These are phyloP conservation scores for Elysia crispata DNA, from an alignment of 2,888 invertebrate genomes.

Conservation along the genomic window DNA sequence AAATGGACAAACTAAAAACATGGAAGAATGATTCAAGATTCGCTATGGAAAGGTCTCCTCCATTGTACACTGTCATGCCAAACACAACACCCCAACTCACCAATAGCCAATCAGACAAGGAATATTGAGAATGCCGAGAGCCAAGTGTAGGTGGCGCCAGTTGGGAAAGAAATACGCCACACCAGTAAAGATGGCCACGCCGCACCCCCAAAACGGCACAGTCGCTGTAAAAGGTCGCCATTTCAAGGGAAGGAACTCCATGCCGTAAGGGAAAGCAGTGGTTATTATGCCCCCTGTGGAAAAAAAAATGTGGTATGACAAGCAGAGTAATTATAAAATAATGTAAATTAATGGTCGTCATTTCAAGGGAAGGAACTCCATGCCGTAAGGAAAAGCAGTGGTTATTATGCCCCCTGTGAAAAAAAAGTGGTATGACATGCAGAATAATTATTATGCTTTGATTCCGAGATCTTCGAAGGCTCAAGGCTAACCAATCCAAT, in stretches of 20 bases:
- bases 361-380: conserved; percentile 57
- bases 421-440: too few relatives aligned
- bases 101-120: neutral
- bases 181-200: conserved; percentile 54
- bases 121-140: conserved; percentile 45
- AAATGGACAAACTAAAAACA: too few relatives aligned
- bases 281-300: conserved; percentile 34
- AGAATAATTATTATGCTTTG: too few relatives aligned
- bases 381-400: conserved; percentile 47
- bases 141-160: conserved; percentile 60
- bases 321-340: too few relatives aligned
- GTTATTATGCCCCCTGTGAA: conserved; percentile 25
- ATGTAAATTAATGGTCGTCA: conserved; percentile 44
- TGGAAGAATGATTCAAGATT: too few relatives aligned
- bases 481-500: too few relatives aligned
- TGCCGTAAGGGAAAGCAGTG: conserved; percentile 47
- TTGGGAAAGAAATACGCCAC: conserved; percentile 56
- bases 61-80: neutral
- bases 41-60: neutral
- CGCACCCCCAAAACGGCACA: conserved; percentile 56
- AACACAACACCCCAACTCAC: neutral
- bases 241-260: conserved; percentile 57
- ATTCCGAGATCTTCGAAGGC: too few relatives aligned
- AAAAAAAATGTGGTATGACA: too few relatives aligned
- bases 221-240: conserved; percentile 43